Evolutionary conservation across 2,113 vertebrate genomes (phyloP).

Genomic region (Nannobrachium achirus): DNA sequence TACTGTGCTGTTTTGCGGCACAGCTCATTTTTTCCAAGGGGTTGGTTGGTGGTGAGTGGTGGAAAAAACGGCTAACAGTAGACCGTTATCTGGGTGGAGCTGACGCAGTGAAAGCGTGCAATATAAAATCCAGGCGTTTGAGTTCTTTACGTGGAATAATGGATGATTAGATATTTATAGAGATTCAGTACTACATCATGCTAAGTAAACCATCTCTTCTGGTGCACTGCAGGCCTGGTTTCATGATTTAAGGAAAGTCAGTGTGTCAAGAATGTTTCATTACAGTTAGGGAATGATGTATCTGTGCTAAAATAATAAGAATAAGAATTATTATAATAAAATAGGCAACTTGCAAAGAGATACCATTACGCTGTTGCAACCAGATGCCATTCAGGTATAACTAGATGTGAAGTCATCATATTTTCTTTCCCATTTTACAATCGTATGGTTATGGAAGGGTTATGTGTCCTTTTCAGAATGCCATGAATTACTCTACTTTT

Average conservation of each 20-base stretch:
- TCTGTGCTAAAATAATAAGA: too few relatives aligned
- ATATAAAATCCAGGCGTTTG: not conserved
- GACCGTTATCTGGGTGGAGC: slow-evolving; percentile 24
- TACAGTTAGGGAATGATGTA: not conserved
- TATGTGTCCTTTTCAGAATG: too few relatives aligned
- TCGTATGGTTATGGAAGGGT: too few relatives aligned
- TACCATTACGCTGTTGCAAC: too few relatives aligned
- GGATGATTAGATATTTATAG: not conserved
- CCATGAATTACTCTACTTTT: not conserved
- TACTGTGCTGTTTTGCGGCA: slow-evolving; percentile 20
- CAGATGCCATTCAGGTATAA: too few relatives aligned
- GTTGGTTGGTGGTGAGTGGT: slow-evolving; percentile 46
- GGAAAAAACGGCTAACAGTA: slow-evolving; percentile 55
- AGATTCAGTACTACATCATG: not conserved
- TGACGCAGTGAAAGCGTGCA: not conserved
- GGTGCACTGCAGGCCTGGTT: slow-evolving; percentile 15
- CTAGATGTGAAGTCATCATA: too few relatives aligned
- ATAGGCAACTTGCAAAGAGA: too few relatives aligned
- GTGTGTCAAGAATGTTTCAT: slow-evolving; percentile 24
- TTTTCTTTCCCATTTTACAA: too few relatives aligned
- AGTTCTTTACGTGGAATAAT: not conserved
- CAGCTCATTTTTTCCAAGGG: slow-evolving; percentile 49
- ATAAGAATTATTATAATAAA: too few relatives aligned
- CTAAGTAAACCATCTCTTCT: not conserved
- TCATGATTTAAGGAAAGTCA: too few relatives aligned